Conservation (phyloP, 1,140 invertebrate genomes). For the Rhopalosiphum padi region DNA sequence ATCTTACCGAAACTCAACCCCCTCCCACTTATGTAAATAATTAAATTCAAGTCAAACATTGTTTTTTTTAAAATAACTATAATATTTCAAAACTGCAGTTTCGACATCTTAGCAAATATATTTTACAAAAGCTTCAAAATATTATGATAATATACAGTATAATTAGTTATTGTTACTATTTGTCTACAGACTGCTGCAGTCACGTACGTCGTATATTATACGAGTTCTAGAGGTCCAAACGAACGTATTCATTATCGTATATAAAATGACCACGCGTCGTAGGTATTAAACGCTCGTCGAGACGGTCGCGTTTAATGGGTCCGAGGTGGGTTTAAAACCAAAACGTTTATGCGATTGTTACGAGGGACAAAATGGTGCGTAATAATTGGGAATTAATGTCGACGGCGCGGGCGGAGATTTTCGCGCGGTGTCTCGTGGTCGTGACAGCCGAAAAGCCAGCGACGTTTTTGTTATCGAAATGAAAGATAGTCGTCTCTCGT, state of each 20-base stretch:
- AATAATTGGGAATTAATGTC: conserved; percentile 46
- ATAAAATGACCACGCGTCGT: not conserved
- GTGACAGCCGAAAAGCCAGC: conserved; percentile 48
- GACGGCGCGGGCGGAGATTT: not conserved
- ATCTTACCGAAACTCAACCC: not conserved
- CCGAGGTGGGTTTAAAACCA: not conserved
- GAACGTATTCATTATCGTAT: not conserved
- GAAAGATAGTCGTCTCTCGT: conserved; percentile 45
- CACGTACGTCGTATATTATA: too few species aligned
- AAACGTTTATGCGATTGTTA: conserved; percentile 16
- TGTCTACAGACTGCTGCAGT: too few species aligned
- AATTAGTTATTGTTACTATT: too few species aligned
- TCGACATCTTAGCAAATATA: not conserved
- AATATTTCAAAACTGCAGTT: not conserved
- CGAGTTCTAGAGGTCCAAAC: not conserved
- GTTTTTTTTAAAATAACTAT: not conserved
- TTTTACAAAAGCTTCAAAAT: not conserved
- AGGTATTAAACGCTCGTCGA: not conserved
- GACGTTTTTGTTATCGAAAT: conserved; percentile 38
- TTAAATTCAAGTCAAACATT: not conserved
- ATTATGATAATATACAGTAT: too few species aligned
- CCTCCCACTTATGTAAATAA: not conserved
- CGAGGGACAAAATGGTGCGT: conserved; percentile 19
- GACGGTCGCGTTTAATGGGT: not conserved
- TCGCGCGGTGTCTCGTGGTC: conserved; percentile 32